phyloP scores from a whole-genome alignment of 2,888 invertebrate species.

The Poecilus cupreus region DNA sequence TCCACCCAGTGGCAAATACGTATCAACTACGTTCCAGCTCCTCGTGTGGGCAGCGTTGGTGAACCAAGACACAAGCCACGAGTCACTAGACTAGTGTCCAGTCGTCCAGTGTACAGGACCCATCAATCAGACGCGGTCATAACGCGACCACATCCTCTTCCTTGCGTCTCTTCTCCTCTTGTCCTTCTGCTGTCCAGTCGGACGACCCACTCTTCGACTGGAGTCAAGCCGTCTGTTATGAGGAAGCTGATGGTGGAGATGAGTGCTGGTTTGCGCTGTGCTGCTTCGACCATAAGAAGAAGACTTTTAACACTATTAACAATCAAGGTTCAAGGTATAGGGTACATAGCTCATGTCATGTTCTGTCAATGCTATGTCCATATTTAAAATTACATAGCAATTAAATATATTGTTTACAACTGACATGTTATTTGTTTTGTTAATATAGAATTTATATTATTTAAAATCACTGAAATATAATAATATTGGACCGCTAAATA shows the following conservation, averaged over 20 bases:
- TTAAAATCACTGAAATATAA: no score
- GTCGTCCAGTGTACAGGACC: slow-evolving; percentile 10
- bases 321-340: no score
- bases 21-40: neutral
- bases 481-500: no score
- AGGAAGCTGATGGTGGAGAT: slow-evolving; percentile 8
- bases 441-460: no score
- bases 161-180: neutral
- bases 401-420: no score
- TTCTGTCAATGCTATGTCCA: no score
- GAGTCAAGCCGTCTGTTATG: slow-evolving; percentile 23
- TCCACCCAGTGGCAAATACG: no score
- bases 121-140: slow-evolving; percentile 29
- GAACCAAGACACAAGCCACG: neutral
- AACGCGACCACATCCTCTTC: neutral
- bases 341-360: no score
- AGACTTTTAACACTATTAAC: no score
- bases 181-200: neutral
- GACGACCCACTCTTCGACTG: slow-evolving; percentile 3
- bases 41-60: neutral
- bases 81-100: neutral
- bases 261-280: neutral
- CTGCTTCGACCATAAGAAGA: no score
- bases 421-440: no score
- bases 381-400: no score